Evolutionary conservation across 2,888 invertebrate species (phyloP), one percentile per base, ranked within the genome.

Genomic region (Chymomyza procnemis): DNA sequence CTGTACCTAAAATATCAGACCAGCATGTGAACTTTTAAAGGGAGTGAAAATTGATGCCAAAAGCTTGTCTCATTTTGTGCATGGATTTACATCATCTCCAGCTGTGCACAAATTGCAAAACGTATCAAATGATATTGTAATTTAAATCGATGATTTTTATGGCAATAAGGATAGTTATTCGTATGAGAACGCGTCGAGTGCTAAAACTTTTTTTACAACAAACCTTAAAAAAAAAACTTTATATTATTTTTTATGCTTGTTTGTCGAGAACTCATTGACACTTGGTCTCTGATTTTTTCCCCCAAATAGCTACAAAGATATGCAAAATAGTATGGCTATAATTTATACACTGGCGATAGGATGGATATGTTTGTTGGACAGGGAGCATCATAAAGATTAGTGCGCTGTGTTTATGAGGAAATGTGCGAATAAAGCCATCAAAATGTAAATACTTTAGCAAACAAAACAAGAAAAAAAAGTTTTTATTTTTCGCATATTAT

Each of bases 11-110:
- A 64, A 64, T 74, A 82, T 76, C 73, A 75, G 75, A 54, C n/a
- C n/a, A 64, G 60, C 14, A 54, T 18, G 22, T 19, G 2, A 41
- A 12, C 34, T 41, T 9, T 12, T 12, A 41, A 21, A 54, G 19
- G 54, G n/a, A 50, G 48, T 16, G 48, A 18, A 50, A 50, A 18
- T n/a, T 16, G 48, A 50, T 50, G 56, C 14, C n/a, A 4, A 30
- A 52, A 66, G 48, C 70, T 71, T 77, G 69, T 76, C 76, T 72
- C 71, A 78, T 69, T 85, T 74, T 78, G 74, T 72, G 78, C 71
- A 78, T 80, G 85, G 61, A 71, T 82, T 75, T 71, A 67, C 80
- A 79, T 79, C 80, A 80, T 68, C 59, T 48, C 86, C 78, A 80
- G 84, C 84, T 81, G 86, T 85, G 72, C 64, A 12, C 59, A 65